phyloP scores from a whole-genome alignment of 2,797 vertebrate species.

The Anabas testudineus region DNA sequence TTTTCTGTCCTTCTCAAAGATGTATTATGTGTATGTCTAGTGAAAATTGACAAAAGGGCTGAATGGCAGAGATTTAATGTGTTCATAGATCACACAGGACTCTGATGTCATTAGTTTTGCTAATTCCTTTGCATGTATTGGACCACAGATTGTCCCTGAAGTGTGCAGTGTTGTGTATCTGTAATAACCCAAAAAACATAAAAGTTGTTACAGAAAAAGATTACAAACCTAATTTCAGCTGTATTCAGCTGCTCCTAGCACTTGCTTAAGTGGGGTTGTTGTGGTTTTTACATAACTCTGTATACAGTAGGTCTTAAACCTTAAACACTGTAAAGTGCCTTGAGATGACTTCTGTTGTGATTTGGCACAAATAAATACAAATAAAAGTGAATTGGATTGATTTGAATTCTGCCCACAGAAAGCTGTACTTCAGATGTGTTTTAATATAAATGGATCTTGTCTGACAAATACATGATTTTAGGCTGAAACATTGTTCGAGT shows the following conservation, averaged over 20 bases:
- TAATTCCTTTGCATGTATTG: too few relatives aligned
- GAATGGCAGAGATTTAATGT: slow-evolving; percentile 3
- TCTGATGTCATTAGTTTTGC: too few relatives aligned
- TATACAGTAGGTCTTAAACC: too few relatives aligned
- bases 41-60: slow-evolving; percentile 27
- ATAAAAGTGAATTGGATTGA: too few relatives aligned
- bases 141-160: too few relatives aligned
- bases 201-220: too few relatives aligned
- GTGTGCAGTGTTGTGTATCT: slow-evolving; percentile 30
- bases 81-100: slow-evolving; percentile 11
- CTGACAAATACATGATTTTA: slow-evolving; percentile 16
- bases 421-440: slow-evolving; percentile 44
- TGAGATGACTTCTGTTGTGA: too few relatives aligned
- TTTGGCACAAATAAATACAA: too few relatives aligned
- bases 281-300: too few relatives aligned
- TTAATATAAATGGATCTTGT: slow-evolving; percentile 32
- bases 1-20: slow-evolving; percentile 1
- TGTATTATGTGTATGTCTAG: background rate
- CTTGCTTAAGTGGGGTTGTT: too few relatives aligned
- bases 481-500: slow-evolving; percentile 25
- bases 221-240: slow-evolving; percentile 16
- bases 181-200: slow-evolving; percentile 16
- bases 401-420: slow-evolving; percentile 41
- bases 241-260: too few relatives aligned
- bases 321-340: too few relatives aligned